Base-by-base conservation (phyloP, 2,113 vertebrate genomes). In the Amblyopsis rosae region DNA sequence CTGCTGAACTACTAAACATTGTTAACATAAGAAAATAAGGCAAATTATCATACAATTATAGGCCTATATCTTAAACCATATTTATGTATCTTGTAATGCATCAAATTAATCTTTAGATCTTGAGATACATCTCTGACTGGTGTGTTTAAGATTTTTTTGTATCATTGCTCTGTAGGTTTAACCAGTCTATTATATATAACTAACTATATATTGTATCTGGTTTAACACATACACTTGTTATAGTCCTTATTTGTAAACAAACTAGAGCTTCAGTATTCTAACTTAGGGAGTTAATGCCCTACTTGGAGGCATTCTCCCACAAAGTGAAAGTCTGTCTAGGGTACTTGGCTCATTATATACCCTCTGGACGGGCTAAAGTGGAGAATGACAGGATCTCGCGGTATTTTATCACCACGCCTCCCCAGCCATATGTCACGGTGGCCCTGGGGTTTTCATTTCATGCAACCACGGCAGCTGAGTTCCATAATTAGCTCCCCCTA, bases 221-320 rank as follows among this genome's bases (percentile, higher is more conserved):
- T 26, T 26, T 26, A 26, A 26, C 26, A 26, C 26, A 26, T n/a
- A 15, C 12, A n/a, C 3, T 16, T 19, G 1, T n/a, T 53, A n/a
- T 53, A 3, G 51, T 12, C 51, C 51, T n/a, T n/a, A 16, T 4
- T 49, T 71, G 41, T 32, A 8, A 41, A 41, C 35, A 45, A 12
- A 64, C 70, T 9, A 1, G 17, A 45, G 41, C 51, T 11, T 50
- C 49, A 50, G 9, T 50, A 11, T 50, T 13, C 51, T 54, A 7
- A 54, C n/a, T 15, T n/a, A n/a, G n/a, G n/a, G 7, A 54, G 13
- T 13, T 54, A 54, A 54, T 54, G 51, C 51, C 51, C 51, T 54
- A 54, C 15, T 54, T 54, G 7, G 32, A 70, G 48, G 33, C 15
- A 67, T 53, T 59, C 4, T 15, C 65, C 57, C 6, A 54, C 51